Evolutionary conservation across 2,113 vertebrate genomes (phyloP), one percentile per base, ranked within the genome.

Genomic region (Mustela lutreola): DNA sequence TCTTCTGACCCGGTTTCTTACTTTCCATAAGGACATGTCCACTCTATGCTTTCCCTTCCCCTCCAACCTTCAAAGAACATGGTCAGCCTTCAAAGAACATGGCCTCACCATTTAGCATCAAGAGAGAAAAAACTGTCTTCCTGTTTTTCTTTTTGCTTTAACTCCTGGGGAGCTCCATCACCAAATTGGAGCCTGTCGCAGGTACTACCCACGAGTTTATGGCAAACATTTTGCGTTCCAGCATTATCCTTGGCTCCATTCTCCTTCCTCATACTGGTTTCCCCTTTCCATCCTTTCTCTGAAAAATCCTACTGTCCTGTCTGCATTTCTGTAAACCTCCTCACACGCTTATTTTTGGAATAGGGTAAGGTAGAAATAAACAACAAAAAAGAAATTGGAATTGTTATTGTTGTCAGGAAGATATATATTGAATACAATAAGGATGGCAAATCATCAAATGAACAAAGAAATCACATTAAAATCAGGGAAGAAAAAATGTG

Each of bases 391-490:
- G 45, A 84, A 86, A 39, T 3, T n/a, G 58, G 10, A 15, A 58
- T 78, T 70, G 78, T 63, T 50, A 50, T 65, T 87, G 67, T 42
- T 65, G 56, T 42, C 31, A 73, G 89, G n/a, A 1, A 95, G 11
- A 62, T 36, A n/a, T 39, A 14, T 67, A 39, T 18, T 89, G 42
- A 89, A 70, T 63, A 78, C 93, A 96, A 83, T 58, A 53, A 94
- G 26, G 16, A 26, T 0, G n/a, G 22, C 18, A 63, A 36, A 18
- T 48, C 39, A 11, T 75, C 31, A 80, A 70, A 81, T 67, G 82
- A 48, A 86, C 76, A 62, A 89, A 84, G 39, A 92, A 67, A 67
- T 82, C 42, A 70, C 5, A 53, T 65, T 42, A 96, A 92, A 53
- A 36, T n/a, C 16, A 65, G 65, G n/a, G 84, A 91, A 24, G 36